Evolutionary conservation across 1,140 invertebrate genomes (phyloP), one percentile per base, ranked within the genome.

Genomic region (Drosophila melanica): DNA sequence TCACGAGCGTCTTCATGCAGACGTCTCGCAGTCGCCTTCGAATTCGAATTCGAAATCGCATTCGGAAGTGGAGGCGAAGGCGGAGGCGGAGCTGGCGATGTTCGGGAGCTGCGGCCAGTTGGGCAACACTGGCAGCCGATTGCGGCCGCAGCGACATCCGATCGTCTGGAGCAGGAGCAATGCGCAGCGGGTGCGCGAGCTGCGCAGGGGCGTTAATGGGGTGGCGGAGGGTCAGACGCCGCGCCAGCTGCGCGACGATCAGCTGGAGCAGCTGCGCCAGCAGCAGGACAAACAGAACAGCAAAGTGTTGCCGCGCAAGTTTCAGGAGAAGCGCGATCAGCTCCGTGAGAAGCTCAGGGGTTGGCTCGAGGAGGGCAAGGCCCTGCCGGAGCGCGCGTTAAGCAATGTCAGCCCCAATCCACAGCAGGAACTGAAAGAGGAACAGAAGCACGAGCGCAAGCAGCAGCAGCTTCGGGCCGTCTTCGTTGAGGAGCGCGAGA

Each of bases 251-350:
- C 12, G 27, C 23, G 60, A 44, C 14, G 39, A 64, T 44, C 59
- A 63, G 10, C n/a, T 64, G 48, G 48, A 53, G 16, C 60, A 64
- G 37, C 37, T 54, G 48, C 60, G 60, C 23, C 11, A 33, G 14
- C 60, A 54, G 39, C 60, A 63, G 47, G 14, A 64, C 0, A 4
- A 18, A 27, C 60, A 64, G 16, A 44, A 44, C 3, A 54, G 4
- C 23, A 64, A 64, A 4, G 11, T 9, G 4, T 5, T 64, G 48
- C 48, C 60, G 48, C 23, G 23, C 11, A 64, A 53, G 14, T 64
- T 33, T 3, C 47, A 64, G 9, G 10, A 53, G 35, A 64, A 64
- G 48, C 60, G 60, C 37, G 37, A 64, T 0, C 35, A 33, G 11
- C 23, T 64, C 3, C 23, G 48, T 10, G 3, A 33, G 7, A 39